phyloP scores from a whole-genome alignment of 2,797 vertebrate genomes.

The Ptychobarbus kaznakovi region DNA sequence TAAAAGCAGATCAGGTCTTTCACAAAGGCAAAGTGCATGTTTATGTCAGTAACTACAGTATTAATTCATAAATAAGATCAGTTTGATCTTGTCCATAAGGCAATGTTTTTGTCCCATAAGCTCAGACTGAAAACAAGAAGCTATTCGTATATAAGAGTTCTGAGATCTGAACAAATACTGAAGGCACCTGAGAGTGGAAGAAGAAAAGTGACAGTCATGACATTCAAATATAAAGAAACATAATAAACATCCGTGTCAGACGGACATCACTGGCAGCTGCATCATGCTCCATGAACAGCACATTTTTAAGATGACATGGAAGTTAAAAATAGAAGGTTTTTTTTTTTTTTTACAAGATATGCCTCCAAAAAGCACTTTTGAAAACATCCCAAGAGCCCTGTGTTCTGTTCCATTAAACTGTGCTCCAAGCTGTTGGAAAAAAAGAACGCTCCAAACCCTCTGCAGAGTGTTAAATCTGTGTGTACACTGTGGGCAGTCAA shows the following conservation, averaged over 20 bases:
- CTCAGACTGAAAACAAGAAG: background rate
- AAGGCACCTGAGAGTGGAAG: background rate
- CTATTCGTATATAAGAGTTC: background rate
- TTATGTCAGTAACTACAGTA: background rate
- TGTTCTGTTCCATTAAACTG: conserved; percentile 16
- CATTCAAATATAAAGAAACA: background rate
- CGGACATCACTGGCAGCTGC: background rate
- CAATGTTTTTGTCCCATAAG: background rate
- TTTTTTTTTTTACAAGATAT: background rate
- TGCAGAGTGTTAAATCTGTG: background rate
- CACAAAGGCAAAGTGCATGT: background rate
- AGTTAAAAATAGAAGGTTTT: background rate
- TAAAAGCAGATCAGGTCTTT: background rate
- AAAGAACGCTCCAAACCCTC: background rate
- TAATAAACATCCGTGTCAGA: background rate
- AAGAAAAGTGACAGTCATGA: background rate
- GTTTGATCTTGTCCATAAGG: background rate
- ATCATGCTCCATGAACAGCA: background rate
- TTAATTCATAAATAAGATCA: background rate
- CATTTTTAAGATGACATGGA: background rate
- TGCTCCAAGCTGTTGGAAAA: background rate
- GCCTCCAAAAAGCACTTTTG: conserved; percentile 14
- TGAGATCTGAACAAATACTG: background rate
- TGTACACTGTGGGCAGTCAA: background rate
- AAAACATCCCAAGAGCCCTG: conserved; percentile 1